A percentile compares a stretch with the other conserved stretches of the same genome.
These are phyloP conservation scores for Agriopis aurantiaria DNA, from an alignment of 2,888 invertebrate species.

Conservation along the genomic window DNA sequence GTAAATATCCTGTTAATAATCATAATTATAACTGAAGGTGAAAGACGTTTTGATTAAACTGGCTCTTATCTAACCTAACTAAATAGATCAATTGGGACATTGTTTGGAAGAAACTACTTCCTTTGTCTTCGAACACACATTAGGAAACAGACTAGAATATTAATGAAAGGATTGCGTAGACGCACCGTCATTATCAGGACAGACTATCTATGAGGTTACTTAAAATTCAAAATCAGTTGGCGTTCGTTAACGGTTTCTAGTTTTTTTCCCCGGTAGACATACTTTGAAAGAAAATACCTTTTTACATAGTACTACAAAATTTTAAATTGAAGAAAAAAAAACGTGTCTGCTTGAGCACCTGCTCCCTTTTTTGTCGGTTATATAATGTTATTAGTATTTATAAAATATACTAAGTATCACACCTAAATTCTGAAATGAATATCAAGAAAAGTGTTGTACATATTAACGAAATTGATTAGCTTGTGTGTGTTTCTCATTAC, in stretches of 20 bases:
- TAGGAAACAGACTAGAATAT: slow-evolving; percentile 73
- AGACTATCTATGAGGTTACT: slow-evolving; percentile 43
- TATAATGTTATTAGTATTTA: too few relatives aligned
- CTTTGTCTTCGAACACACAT: slow-evolving; percentile 77
- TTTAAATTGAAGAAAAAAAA: neutral
- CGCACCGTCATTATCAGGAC: slow-evolving; percentile 43
- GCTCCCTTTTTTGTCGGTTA: too few relatives aligned
- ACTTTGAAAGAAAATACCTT: neutral
- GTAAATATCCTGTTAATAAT: too few relatives aligned
- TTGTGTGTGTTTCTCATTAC: neutral
- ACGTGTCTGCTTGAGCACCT: too few relatives aligned
- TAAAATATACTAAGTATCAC: too few relatives aligned
- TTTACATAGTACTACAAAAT: neutral
- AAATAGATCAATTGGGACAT: slow-evolving; percentile 67
- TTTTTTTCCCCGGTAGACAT: neutral
- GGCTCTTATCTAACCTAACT: slow-evolving; percentile 39
- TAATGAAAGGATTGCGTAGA: slow-evolving; percentile 65
- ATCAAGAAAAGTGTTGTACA: neutral
- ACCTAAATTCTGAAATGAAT: too few relatives aligned
- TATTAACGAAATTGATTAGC: slow-evolving; percentile 1
- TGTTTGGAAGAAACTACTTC: slow-evolving; percentile 71
- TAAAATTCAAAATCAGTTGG: slow-evolving; percentile 43
- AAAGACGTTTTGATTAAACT: slow-evolving; percentile 6
- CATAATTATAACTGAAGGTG: neutral
- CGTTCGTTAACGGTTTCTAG: slow-evolving; percentile 15